These are phyloP conservation scores for Solenopsis invicta DNA, from an alignment of 1,140 invertebrate genomes.

Conservation along the genomic window DNA sequence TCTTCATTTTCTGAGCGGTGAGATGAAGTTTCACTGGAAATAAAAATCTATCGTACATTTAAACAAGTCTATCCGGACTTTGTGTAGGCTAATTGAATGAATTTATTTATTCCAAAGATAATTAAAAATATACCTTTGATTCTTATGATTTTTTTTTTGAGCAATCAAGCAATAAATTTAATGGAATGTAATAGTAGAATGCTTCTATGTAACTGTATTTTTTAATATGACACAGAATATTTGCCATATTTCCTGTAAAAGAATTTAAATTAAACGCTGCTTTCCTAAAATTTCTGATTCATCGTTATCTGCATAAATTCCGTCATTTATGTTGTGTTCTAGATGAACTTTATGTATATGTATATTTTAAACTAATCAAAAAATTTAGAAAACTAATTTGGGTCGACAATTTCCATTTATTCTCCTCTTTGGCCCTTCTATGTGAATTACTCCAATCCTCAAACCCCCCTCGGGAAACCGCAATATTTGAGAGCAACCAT, in stretches of 20 bases:
- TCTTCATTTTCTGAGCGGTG: neutral
- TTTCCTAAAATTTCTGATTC: neutral
- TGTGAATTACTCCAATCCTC: neutral
- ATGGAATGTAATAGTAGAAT: neutral
- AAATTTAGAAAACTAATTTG: constrained; percentile 17
- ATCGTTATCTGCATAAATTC: neutral
- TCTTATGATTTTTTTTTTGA: neutral
- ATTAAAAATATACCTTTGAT: neutral
- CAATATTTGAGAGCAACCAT: constrained; percentile 10
- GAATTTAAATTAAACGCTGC: neutral
- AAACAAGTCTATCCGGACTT: neutral
- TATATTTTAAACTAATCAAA: neutral
- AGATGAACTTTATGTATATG: neutral
- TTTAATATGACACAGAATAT: neutral
- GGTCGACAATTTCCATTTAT: neutral
- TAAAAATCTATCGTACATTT: neutral
- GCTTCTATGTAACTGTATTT: neutral
- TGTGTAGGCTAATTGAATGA: neutral
- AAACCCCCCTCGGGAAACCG: neutral
- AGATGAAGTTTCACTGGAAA: constrained; percentile 7
- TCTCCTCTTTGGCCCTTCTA: neutral
- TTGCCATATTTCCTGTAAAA: neutral
- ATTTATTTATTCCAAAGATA: neutral
- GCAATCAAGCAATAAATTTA: neutral
- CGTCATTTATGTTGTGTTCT: neutral